Evolutionary conservation across 2,888 invertebrate species (phyloP).

Genomic region (Chrysodeixis includens): DNA sequence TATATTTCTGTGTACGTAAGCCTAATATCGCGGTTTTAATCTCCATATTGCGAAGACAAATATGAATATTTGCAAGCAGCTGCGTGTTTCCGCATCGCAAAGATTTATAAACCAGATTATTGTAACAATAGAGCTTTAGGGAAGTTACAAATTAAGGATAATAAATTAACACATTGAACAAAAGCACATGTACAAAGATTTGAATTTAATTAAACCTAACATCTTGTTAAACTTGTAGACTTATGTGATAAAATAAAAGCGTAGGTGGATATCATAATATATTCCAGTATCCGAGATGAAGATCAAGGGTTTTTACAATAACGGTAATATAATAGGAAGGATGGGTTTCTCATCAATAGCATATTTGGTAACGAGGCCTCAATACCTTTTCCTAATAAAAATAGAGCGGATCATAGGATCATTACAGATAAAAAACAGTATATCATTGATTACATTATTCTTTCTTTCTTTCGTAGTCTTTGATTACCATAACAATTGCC

Average conservation of each 20-base stretch:
- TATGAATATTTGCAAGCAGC: background rate
- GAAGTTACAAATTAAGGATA: background rate
- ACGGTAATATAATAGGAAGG: background rate
- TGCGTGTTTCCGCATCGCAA: background rate
- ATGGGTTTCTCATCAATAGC: slow-evolving; percentile 1
- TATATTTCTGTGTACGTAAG: background rate
- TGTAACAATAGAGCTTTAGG: background rate
- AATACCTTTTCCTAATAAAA: background rate
- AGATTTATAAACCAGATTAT: slow-evolving; percentile 1
- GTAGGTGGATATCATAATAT: background rate
- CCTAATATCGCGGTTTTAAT: slow-evolving; percentile 7
- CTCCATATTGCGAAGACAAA: background rate
- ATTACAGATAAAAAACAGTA: background rate
- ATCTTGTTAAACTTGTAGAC: background rate
- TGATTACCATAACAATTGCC: background rate
- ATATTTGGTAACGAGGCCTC: background rate
- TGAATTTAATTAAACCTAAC: background rate
- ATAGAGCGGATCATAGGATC: background rate
- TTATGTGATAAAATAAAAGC: too few relatives aligned
- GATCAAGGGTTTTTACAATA: background rate
- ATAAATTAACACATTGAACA: background rate
- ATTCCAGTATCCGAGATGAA: background rate
- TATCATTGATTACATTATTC: background rate
- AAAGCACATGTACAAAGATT: background rate
- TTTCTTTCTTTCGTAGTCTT: background rate